Conservation (phyloP, 1,140 invertebrate genomes). For the Macrocentrus cingulum region DNA sequence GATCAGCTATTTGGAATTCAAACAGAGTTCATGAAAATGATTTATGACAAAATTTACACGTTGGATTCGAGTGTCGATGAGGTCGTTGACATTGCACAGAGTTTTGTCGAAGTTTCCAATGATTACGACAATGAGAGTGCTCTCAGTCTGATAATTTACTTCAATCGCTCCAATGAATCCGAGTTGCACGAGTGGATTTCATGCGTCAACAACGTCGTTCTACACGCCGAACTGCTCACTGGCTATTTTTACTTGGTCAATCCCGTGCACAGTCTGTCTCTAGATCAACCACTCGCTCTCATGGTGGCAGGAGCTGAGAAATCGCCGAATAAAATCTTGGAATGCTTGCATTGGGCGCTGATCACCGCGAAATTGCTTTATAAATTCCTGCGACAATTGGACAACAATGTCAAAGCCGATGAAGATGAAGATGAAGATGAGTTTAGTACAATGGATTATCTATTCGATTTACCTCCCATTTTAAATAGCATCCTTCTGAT, state of each 20-base stretch:
- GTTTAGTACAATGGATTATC: constrained; percentile 13
- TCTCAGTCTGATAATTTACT: constrained; percentile 37
- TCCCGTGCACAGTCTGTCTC: constrained; percentile 33
- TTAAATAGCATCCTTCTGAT: constrained; percentile 24
- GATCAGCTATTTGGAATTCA: constrained; percentile 24
- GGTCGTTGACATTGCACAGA: constrained; percentile 48
- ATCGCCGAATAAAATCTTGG: constrained; percentile 37
- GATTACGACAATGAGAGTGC: constrained; percentile 27
- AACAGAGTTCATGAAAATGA: constrained; percentile 25
- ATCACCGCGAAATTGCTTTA: constrained; percentile 46
- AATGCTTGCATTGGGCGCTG: constrained; percentile 49
- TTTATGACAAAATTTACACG: constrained; percentile 36
- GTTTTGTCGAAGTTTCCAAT: constrained; percentile 51
- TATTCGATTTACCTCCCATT: constrained; percentile 21
- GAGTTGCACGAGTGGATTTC: constrained; percentile 38
- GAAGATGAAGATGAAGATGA: constrained; percentile 28
- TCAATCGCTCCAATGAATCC: constrained; percentile 33
- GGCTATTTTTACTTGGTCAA: constrained; percentile 42
- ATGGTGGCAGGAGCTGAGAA: constrained; percentile 35
- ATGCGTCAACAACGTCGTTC: constrained; percentile 37
- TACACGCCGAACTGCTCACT: constrained; percentile 47
- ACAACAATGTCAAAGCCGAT: constrained; percentile 35
- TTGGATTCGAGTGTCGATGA: constrained; percentile 40
- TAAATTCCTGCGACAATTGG: constrained; percentile 36
- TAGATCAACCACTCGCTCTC: constrained; percentile 29